A percentile compares a stretch with the other conserved stretches of the same genome.
Conservation (phyloP, 2,888 invertebrate species). For the Torymus auratus region DNA sequence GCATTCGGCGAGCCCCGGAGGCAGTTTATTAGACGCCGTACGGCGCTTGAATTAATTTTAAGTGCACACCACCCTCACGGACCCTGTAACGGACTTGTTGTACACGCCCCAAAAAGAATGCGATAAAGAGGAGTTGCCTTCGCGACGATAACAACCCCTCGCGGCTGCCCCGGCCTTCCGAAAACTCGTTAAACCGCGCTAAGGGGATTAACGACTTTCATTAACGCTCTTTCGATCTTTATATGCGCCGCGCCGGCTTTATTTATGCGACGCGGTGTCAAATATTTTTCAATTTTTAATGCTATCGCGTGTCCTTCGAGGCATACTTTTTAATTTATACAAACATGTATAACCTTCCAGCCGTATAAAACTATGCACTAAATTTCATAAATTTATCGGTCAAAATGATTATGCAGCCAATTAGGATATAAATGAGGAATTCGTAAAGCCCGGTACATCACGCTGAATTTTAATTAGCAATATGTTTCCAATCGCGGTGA, state of each 20-base stretch:
- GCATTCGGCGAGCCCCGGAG: constrained; percentile 46
- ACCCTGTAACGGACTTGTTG: constrained; percentile 43
- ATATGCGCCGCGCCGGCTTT: neutral
- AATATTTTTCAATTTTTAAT: neutral
- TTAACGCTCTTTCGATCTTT: constrained; percentile 29
- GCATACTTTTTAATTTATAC: too few species aligned
- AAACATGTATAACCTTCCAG: too few species aligned
- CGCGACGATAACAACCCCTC: constrained; percentile 39
- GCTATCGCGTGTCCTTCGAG: too few species aligned
- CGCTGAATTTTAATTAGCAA: too few species aligned
- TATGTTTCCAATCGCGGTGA: too few species aligned
- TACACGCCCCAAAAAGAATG: constrained; percentile 38
- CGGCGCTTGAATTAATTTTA: constrained; percentile 58
- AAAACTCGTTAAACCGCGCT: constrained; percentile 42
- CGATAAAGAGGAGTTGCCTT: neutral
- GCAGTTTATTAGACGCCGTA: constrained; percentile 62
- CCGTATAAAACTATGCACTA: too few species aligned
- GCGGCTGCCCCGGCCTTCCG: neutral
- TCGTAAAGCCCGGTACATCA: neutral
- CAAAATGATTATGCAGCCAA: too few species aligned
- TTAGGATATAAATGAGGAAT: neutral
- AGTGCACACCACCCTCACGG: constrained; percentile 29
- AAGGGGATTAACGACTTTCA: constrained; percentile 39
- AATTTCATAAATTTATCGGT: too few species aligned
- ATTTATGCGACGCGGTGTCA: neutral